phyloP scores from a whole-genome alignment of 2,797 vertebrate genomes.

The Helicolenus hilgendorfi region DNA sequence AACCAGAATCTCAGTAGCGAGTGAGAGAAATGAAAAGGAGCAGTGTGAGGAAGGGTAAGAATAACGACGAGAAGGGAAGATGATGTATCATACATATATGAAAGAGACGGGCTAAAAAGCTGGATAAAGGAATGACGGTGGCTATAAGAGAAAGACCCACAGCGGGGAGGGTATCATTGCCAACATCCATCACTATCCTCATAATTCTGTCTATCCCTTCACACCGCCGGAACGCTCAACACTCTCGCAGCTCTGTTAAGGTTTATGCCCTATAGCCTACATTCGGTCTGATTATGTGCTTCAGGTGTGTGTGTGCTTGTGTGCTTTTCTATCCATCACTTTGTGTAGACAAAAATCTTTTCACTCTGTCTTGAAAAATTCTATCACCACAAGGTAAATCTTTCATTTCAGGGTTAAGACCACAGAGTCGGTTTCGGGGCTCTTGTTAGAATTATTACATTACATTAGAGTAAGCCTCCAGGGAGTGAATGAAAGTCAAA shows the following conservation, averaged over 20 bases:
- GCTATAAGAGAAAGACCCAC: constrained; percentile 18
- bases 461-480: neutral
- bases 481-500: constrained; percentile 18
- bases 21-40: constrained; percentile 7
- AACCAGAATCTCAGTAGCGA: neutral
- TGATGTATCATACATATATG: constrained; percentile 36
- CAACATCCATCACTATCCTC: constrained; percentile 59
- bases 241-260: neutral
- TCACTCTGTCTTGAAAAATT: neutral
- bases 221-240: constrained; percentile 2
- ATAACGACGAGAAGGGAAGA: constrained; percentile 20
- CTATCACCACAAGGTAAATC: neutral
- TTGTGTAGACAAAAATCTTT: neutral
- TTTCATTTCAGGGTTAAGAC: constrained; percentile 5
- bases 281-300: constrained; percentile 1
- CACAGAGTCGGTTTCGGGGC: neutral
- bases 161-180: constrained; percentile 26
- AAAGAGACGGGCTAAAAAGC: constrained; percentile 33
- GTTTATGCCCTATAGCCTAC: neutral
- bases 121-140: constrained; percentile 37
- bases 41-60: constrained; percentile 10
- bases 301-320: neutral
- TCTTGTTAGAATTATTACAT: neutral
- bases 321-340: neutral
- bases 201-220: constrained; percentile 44